Conservation (phyloP, 2,888 invertebrate genomes). For the Troides aeacus region DNA sequence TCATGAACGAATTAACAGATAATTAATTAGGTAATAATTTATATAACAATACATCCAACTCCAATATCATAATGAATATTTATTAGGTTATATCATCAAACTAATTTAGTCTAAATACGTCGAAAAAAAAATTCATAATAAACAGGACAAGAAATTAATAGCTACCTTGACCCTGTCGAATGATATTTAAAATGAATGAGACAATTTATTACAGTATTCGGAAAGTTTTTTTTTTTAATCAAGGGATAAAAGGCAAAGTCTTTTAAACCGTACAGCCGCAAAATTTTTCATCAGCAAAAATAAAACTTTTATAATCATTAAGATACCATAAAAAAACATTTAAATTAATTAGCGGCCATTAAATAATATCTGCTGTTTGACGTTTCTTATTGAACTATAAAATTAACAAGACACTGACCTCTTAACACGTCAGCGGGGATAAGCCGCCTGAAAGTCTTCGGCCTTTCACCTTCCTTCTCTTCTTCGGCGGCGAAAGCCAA, state of each 20-base stretch:
- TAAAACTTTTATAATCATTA: no score
- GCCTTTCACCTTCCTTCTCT: slow-evolving; percentile 78
- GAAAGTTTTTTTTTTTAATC: no score
- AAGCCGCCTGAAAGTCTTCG: slow-evolving; percentile 88
- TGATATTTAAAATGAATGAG: neutral
- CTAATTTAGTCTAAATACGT: neutral
- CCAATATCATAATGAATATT: neutral
- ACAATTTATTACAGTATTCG: neutral
- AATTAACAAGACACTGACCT: slow-evolving; percentile 80
- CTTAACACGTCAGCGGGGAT: slow-evolving; percentile 94
- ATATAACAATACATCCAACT: neutral
- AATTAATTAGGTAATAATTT: neutral
- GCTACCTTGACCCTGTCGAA: slow-evolving; percentile 21
- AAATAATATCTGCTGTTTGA: neutral
- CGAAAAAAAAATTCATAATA: neutral
- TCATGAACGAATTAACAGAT: neutral
- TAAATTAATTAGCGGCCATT: neutral
- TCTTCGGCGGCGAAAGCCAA: slow-evolving; percentile 79
- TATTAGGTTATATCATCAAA: neutral
- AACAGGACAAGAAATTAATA: slow-evolving; percentile 5
- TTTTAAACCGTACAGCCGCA: no score
- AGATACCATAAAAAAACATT: no score
- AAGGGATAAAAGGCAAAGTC: no score
- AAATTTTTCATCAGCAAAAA: no score
- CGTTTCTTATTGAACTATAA: slow-evolving; percentile 7